phyloP scores from a whole-genome alignment of 2,113 vertebrate species.

The Otocyon megalotis region DNA sequence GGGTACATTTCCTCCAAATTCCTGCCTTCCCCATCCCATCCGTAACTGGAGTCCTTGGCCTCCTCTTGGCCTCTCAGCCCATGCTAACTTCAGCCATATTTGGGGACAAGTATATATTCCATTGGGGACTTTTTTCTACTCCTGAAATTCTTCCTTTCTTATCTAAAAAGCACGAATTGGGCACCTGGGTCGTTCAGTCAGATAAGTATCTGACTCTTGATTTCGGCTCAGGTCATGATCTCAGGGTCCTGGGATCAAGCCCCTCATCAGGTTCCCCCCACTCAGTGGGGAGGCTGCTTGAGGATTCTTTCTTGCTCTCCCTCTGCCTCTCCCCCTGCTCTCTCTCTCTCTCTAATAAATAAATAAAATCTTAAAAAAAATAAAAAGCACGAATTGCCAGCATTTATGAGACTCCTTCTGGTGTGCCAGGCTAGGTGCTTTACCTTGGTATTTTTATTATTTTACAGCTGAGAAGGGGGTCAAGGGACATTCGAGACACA shows the following conservation, averaged over 20 bases:
- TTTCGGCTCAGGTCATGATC: no score
- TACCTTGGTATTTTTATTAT: not conserved
- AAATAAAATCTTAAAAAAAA: no score
- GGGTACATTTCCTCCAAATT: not conserved
- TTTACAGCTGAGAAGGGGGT: not conserved
- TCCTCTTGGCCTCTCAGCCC: not conserved
- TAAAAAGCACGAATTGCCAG: not conserved
- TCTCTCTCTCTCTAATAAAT: not conserved
- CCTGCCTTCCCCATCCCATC: not conserved
- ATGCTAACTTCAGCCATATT: not conserved
- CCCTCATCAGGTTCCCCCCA: not conserved
- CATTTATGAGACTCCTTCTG: not conserved
- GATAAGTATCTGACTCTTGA: no score
- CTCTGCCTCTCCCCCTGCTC: not conserved
- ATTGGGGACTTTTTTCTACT: not conserved
- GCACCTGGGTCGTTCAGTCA: no score
- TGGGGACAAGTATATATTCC: not conserved
- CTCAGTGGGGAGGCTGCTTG: not conserved
- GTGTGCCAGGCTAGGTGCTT: not conserved
- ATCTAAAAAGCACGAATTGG: not conserved
- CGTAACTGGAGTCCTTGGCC: rapidly evolving
- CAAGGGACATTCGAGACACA: not conserved
- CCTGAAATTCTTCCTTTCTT: not conserved
- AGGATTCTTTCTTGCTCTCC: not conserved
- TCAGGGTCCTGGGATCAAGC: no score